Evolutionary conservation across 2,888 invertebrate species (phyloP).

Genomic region (Siphlonurus alternatus): DNA sequence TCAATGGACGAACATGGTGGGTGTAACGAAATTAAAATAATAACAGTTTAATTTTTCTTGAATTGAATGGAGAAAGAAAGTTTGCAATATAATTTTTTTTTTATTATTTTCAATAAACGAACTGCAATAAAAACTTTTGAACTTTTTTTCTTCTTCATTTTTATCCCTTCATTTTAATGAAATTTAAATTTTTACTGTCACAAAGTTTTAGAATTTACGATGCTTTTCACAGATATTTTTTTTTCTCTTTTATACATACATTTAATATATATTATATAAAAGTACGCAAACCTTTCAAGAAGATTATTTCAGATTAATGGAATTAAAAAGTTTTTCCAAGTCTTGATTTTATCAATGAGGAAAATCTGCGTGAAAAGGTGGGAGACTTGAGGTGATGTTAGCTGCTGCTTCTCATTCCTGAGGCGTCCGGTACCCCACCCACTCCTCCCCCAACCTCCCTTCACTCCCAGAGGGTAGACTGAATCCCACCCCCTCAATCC

Average conservation of each 20-base stretch:
- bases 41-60: no score
- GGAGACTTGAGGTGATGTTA: not conserved
- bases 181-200: not conserved
- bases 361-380: not conserved
- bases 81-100: no score
- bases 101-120: no score
- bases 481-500: no score
- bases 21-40: no score
- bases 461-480: no score
- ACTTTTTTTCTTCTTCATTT: not conserved
- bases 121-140: not conserved
- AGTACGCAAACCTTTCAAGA: slow-evolving; percentile 1
- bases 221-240: not conserved
- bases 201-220: not conserved
- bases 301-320: slow-evolving; percentile 3
- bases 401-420: not conserved
- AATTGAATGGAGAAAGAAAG: no score
- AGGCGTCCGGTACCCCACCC: not conserved
- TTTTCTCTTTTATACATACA: not conserved
- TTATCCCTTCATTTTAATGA: not conserved
- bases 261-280: not conserved
- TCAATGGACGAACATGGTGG: no score
- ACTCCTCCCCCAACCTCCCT: not conserved
- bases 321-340: slow-evolving; percentile 1
- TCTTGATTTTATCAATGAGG: not conserved